Conservation (phyloP, 1,140 invertebrate genomes). For the Heterodera carotae region DNA sequence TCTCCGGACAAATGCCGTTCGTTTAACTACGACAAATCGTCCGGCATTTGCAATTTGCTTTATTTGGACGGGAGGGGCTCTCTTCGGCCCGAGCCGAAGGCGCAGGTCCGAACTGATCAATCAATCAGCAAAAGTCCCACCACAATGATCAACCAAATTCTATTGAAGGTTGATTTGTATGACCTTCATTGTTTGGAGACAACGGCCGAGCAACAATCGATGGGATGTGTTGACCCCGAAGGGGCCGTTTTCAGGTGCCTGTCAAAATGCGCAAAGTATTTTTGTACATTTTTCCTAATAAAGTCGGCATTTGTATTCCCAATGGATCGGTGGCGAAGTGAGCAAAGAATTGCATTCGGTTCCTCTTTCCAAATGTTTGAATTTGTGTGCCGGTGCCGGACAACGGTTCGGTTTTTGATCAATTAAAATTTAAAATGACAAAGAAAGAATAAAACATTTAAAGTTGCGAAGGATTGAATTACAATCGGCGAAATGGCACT, state of each 20-base stretch:
- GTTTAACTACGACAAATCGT: conserved; percentile 63
- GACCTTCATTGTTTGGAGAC: conserved; percentile 59
- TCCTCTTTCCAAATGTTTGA: conserved; percentile 56
- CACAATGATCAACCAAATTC: too few species aligned
- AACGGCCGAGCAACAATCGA: conserved; percentile 23
- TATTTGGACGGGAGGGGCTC: conserved; percentile 63
- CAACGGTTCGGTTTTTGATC: conserved; percentile 29
- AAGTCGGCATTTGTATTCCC: conserved; percentile 60
- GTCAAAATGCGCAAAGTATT: not conserved
- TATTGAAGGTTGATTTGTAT: conserved; percentile 55
- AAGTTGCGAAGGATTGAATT: conserved; percentile 64
- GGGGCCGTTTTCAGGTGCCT: conserved; percentile 33
- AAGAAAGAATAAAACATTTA: conserved; percentile 23
- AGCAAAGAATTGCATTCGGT: conserved; percentile 49
- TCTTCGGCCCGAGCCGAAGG: conserved; percentile 59
- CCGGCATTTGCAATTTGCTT: conserved; percentile 57
- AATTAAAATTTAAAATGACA: not conserved
- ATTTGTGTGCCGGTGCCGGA: conserved; percentile 48
- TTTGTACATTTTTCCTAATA: not conserved
- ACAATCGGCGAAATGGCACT: conserved; percentile 62
- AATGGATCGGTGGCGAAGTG: conserved; percentile 47
- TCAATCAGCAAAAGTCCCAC: too few species aligned
- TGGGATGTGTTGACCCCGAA: conserved; percentile 27
- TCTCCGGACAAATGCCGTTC: conserved; percentile 64
- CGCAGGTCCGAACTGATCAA: too few species aligned